phyloP scores from a whole-genome alignment of 2,888 invertebrate genomes.

The Junonia oenone region DNA sequence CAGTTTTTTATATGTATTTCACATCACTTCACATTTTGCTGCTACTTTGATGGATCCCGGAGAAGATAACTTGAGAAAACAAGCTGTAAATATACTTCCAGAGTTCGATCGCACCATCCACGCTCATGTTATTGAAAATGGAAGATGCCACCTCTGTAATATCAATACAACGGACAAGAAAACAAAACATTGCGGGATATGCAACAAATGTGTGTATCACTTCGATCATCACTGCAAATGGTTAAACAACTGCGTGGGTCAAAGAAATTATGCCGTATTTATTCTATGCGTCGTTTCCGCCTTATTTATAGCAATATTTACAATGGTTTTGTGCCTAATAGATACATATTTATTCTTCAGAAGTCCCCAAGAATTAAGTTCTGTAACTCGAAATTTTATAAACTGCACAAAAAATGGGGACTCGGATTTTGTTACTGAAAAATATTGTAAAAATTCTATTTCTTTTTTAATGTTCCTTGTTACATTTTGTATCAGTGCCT shows the following conservation, averaged over 20 bases:
- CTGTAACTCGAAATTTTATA: constrained; percentile 70
- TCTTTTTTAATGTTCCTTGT: constrained; percentile 61
- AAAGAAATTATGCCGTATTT: constrained; percentile 92
- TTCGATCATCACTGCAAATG: constrained; percentile 99
- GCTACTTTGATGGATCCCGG: constrained; percentile 94
- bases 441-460: constrained; percentile 55
- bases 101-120: constrained; percentile 93
- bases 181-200: constrained; percentile 97
- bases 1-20: constrained; percentile 84
- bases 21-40: constrained; percentile 86
- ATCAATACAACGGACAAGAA: constrained; percentile 85
- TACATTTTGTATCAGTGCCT: constrained; percentile 84
- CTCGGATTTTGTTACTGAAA: constrained; percentile 27
- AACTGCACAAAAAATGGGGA: constrained; percentile 47
- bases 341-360: constrained; percentile 84
- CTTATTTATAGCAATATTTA: constrained; percentile 84
- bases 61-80: constrained; percentile 86
- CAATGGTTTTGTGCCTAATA: constrained; percentile 84
- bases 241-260: constrained; percentile 98
- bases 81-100: constrained; percentile 83
- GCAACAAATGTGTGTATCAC: constrained; percentile 96
- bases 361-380: constrained; percentile 80
- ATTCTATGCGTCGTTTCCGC: constrained; percentile 89
- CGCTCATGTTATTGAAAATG: constrained; percentile 96
- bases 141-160: constrained; percentile 95